Base-by-base conservation (phyloP, 1,140 invertebrate genomes). In the Mactra quadrangularis region DNA sequence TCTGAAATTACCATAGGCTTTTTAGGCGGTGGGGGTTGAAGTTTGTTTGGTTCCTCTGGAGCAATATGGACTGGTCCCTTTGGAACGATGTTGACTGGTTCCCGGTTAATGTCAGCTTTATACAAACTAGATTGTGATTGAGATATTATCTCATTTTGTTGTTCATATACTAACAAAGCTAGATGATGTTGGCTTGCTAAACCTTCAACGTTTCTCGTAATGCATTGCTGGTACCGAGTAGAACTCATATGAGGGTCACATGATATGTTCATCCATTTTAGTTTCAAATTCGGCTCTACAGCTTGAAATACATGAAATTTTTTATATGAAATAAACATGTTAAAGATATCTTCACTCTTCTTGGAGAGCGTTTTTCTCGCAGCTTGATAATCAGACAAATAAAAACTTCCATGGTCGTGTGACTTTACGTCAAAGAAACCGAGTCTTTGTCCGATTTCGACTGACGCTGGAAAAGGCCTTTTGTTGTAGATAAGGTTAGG, bases 341-440 rank as follows among this genome's bases (percentile, higher is more conserved):
- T 93, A 84, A 95, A 95, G 19, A 96, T 85, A 78, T 95, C 90
- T 11, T 50, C 47, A 17, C 75, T 81, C 29, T 72, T 55, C 57
- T 88, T 83, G 6, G 85, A 55, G 15, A 95, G 89, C 57, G 93
- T 90, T 91, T 95, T 96, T 11, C 96, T 94, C 57, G 95, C 95
- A 81, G 92, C 91, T 22, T 95, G 93, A 92, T 97, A 98, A 94
- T 98, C 97, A 82, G 94, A 94, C 57, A 95, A 94, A 91, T 97
- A 97, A 93, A 98, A 97, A 15, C 96, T 95, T 53, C 96, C 94
- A 90, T 96, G 96, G 71, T 95, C 95, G 74, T 94, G 96, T 87
- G 96, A 95, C 59, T 95, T 93, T 7, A 93, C 90, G 91, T 97
- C 96, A 93, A 97, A 98, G 92, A 96, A 96, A 2, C 97, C 97